A percentile compares a stretch with the other conserved stretches of the same genome.
Conservation (phyloP, 1,140 invertebrate genomes). For the Sarcophaga bullata region DNA sequence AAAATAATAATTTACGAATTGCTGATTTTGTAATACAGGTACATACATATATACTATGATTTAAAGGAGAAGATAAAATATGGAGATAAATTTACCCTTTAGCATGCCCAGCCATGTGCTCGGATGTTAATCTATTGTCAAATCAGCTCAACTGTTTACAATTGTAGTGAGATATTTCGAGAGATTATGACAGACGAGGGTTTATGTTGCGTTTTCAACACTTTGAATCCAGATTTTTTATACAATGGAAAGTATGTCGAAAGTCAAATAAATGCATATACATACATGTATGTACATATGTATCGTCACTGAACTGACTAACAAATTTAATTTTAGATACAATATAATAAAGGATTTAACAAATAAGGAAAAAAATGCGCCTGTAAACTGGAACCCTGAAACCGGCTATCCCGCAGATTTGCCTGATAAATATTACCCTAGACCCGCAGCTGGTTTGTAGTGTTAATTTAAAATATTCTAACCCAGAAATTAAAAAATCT, state of each 20-base stretch:
- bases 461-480: background rate
- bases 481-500: constrained; percentile 16
- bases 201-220: constrained; percentile 83
- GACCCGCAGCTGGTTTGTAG: constrained; percentile 67
- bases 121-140: constrained; percentile 75
- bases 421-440: constrained; percentile 70
- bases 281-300: too few species aligned
- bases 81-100: background rate
- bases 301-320: too few species aligned
- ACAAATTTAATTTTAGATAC: background rate
- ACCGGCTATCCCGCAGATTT: constrained; percentile 71
- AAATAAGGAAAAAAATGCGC: constrained; percentile 28
- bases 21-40: constrained; percentile 50
- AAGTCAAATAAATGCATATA: background rate
- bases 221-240: constrained; percentile 73
- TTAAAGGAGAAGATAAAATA: too few species aligned
- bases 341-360: constrained; percentile 39
- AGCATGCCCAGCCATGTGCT: constrained; percentile 71
- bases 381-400: constrained; percentile 79
- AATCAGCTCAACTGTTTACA: constrained; percentile 70
- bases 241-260: constrained; percentile 68
- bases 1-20: constrained; percentile 51
- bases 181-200: constrained; percentile 82
- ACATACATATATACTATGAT: background rate
- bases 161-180: constrained; percentile 78